Evolutionary conservation across 2,888 invertebrate species (phyloP).

Genomic region (Geophilus truncorum): DNA sequence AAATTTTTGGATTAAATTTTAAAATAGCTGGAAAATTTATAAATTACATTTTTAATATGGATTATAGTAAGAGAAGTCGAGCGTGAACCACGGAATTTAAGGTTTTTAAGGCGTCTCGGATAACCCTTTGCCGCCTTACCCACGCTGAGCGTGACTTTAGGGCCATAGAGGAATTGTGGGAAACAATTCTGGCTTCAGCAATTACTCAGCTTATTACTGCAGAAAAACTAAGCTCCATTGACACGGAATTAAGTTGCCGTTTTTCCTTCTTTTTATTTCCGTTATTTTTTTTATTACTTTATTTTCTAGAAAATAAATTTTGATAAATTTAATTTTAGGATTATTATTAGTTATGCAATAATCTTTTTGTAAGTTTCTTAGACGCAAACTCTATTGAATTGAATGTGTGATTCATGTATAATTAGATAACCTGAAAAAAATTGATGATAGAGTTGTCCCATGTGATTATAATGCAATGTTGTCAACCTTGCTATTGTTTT

Average conservation of each 20-base stretch:
- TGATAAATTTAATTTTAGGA: no score
- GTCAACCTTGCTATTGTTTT: not conserved
- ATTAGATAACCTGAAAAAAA: no score
- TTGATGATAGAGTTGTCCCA: no score
- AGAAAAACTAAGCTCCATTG: not conserved
- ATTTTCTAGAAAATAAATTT: not conserved
- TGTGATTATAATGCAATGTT: not conserved
- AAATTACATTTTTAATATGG: not conserved
- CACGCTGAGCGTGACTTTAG: constrained; percentile 20
- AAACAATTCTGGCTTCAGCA: not conserved
- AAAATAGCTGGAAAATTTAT: not conserved
- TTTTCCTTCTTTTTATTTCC: not conserved
- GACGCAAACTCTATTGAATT: not conserved
- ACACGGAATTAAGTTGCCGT: not conserved
- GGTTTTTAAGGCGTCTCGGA: not conserved
- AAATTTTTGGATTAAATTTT: not conserved
- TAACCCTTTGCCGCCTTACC: not conserved
- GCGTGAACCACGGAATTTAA: not conserved
- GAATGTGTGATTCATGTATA: not conserved
- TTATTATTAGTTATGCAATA: not conserved
- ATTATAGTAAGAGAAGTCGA: not conserved
- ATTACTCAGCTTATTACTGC: not conserved
- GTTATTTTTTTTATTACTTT: not conserved
- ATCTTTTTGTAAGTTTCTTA: not conserved
- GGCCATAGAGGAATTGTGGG: not conserved